Evolutionary conservation across 2,113 vertebrate species (phyloP), one percentile per base, ranked within the genome.

Genomic region (Macaca nemestrina): DNA sequence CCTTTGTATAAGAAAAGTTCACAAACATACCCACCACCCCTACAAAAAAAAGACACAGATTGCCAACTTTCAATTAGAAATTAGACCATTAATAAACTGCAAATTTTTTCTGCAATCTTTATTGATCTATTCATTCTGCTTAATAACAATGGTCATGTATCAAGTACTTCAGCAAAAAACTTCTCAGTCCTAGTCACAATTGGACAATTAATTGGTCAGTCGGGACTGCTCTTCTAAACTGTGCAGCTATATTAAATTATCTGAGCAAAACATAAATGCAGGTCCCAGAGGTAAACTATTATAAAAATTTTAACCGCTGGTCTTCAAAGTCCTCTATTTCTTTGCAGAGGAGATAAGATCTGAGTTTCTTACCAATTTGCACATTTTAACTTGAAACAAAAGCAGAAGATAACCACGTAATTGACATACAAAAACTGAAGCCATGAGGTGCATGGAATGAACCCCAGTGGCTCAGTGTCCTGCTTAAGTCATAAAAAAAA

Each of bases 321-420:
- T 85, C 78, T 93, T 88, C 83, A 40, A 96, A 93, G 89, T 92
- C 25, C 32, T 48, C 27, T 84, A 61, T 22, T 94, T 96, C 91
- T 96, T 68, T 76, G 20, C 82, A 27, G 40, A 55, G 32, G 45
- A 85, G 45, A 50, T 85, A 81, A 6, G 27, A 93, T 78, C 32
- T 83, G 45, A 64, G n/a, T 55, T 95, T 82, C 30, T 68, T 48
- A 48, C n/a, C 30, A 27, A 88, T 81, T 78, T 50, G 73, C 61
- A 84, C 3, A 82, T 35, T 81, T 64, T 57, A 92, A 84, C 59
- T 57, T 55, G 18, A 79, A 81, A 95, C 76, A 84, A 38, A 95
- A 40, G 52, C 59, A 61, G 52, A 59, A 75, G 23, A 92, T 17
- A 43, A 78, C 23, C 70, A 80, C 55, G 17, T 57, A 25, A 92